Base-by-base conservation (phyloP, 2,113 vertebrate genomes). In the Tragelaphus buxtoni region DNA sequence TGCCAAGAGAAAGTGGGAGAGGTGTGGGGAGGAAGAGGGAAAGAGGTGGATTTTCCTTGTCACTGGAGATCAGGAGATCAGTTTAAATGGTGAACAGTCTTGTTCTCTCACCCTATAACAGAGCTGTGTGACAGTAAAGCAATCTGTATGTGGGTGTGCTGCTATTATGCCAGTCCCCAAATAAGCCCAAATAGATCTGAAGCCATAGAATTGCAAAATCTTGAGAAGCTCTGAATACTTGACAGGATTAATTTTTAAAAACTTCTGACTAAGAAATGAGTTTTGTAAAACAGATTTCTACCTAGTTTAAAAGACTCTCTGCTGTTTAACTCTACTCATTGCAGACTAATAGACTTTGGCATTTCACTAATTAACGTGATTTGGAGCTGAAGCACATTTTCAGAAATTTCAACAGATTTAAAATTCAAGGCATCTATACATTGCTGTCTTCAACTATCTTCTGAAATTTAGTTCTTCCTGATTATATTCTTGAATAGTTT, bases 291-390 rank as follows among this genome's bases (percentile, higher is more conserved):
- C 13, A 97, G 77, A 61, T 94, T 91, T 72, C 35, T 98, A 42
- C 93, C 45, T 95, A 97, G 65, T 39, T 96, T 85, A 83, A 47
- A 97, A 76, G 12, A 96, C 42, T 84, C 13, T 56, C 0, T 24
- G 11, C 28, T 65, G 60, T 91, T 96, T 91, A 91, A 63, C 47
- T 65, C 26, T 7, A 95, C 49, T 74, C 3, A 30, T 39, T 90
- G 87, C 58, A 49, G 5, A 22, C 61, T 97, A 97, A 96, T 94
- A 0, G 53, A 63, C 18, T 42, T 92, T 97, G 92, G 7, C 35
- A 39, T 58, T 97, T 97, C 92, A 95, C 80, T 86, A 69, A 96
- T 92, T 92, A 92, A 96, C 93, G n/a, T 81, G 77, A 89, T 96
- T 97, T 96, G 95, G 53, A 97, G 91, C 18, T 55, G 32, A 92